These are phyloP conservation scores for Rhinopomastus cyanomelas DNA, from an alignment of 2,113 vertebrate species.

Conservation along the genomic window DNA sequence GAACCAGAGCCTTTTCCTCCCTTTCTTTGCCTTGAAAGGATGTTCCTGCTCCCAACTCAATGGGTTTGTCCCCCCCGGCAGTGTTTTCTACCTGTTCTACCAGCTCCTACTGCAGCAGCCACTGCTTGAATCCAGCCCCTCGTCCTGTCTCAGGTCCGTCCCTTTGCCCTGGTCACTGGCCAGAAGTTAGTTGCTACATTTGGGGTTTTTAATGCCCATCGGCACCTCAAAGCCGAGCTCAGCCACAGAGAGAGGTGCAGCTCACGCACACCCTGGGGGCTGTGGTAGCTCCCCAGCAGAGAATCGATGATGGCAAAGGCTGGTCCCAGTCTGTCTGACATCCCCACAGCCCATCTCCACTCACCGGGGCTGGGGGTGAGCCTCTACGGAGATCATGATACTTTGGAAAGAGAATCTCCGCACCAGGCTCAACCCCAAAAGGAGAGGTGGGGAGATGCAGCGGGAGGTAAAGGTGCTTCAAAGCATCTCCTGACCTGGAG, in stretches of 20 bases:
- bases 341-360: neutral
- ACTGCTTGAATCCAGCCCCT: neutral
- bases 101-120: neutral
- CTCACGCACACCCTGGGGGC: rapidly evolving
- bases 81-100: neutral
- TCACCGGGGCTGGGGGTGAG: neutral
- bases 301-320: neutral
- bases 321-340: rapidly evolving
- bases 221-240: rapidly evolving
- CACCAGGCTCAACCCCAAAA: neutral
- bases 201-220: rapidly evolving
- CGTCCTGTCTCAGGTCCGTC: neutral
- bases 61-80: rapidly evolving
- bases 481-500: neutral
- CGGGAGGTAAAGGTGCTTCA: neutral
- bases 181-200: too few species aligned
- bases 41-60: neutral
- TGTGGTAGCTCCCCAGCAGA: neutral
- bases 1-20: neutral
- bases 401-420: neutral
- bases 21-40: neutral
- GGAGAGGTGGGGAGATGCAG: neutral
- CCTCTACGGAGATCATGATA: neutral
- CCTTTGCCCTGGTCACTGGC: neutral
- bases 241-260: neutral